phyloP scores from a whole-genome alignment of 2,797 vertebrate genomes.

The Crypturellus tataupa region DNA sequence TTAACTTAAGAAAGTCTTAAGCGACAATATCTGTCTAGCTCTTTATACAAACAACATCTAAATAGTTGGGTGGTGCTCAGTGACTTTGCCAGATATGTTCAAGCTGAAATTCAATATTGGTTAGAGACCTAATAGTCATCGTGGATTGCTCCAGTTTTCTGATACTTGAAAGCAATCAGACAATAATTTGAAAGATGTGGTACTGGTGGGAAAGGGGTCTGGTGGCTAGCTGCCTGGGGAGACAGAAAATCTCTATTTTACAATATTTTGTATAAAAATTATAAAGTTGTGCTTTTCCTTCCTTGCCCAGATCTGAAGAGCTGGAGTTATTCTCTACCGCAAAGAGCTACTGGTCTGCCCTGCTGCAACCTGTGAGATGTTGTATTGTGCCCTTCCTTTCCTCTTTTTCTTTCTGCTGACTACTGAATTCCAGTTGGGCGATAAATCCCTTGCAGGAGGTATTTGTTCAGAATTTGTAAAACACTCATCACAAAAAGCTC shows the following conservation, averaged over 20 bases:
- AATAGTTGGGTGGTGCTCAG: accelerated
- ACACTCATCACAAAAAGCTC: not conserved
- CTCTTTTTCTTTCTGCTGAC: not conserved
- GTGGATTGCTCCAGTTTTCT: not conserved
- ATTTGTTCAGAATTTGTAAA: slow-evolving; percentile 21
- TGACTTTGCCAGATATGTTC: not conserved
- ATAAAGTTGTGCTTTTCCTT: not conserved
- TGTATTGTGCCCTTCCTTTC: not conserved
- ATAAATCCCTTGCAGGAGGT: not conserved
- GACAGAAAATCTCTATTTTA: not conserved
- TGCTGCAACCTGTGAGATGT: not conserved
- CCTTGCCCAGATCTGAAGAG: not conserved
- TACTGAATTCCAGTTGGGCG: not conserved
- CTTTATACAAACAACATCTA: not conserved
- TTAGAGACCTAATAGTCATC: not conserved
- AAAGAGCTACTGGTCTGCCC: not conserved
- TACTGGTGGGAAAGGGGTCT: not conserved
- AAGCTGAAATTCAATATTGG: not conserved
- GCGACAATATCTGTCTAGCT: not conserved
- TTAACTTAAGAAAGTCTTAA: not conserved
- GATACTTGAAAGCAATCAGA: not conserved
- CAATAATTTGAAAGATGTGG: not conserved
- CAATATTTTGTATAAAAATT: not conserved
- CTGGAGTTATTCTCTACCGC: accelerated
- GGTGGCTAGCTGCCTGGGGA: not conserved